These are phyloP conservation scores for Takifugu ocellatus DNA, from an alignment of 2,797 vertebrate species.

Conservation along the genomic window DNA sequence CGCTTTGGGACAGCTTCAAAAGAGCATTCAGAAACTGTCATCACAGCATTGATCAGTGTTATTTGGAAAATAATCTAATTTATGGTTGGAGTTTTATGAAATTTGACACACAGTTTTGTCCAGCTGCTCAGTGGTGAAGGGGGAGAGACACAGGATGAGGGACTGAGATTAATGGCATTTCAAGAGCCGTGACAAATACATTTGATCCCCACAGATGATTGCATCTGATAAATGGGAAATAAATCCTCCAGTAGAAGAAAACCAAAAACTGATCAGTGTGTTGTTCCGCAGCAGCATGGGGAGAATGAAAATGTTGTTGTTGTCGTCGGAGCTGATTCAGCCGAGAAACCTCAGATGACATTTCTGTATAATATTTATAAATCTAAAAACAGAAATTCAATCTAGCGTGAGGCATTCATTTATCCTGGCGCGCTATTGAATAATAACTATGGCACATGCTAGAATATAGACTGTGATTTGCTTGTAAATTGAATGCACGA, in stretches of 20 bases:
- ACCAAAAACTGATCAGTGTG: background rate
- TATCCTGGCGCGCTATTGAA: too few species aligned
- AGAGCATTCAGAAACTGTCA: background rate
- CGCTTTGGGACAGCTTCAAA: conserved; percentile 82
- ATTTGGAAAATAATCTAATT: background rate
- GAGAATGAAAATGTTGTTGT: too few species aligned
- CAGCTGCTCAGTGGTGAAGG: conserved; percentile 10
- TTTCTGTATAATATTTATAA: too few species aligned
- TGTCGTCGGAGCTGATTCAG: too few species aligned
- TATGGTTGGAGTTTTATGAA: conserved; percentile 4
- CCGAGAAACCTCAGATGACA: background rate
- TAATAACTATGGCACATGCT: too few species aligned
- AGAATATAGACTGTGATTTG: too few species aligned
- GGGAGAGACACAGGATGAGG: conserved; percentile 16
- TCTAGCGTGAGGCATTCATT: conserved; percentile 16
- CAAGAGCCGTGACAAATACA: conserved; percentile 15
- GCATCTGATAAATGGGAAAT: conserved; percentile 24
- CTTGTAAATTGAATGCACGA: too few species aligned
- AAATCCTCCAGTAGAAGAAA: conserved; percentile 12
- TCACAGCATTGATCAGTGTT: too few species aligned
- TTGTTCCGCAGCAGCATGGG: too few species aligned
- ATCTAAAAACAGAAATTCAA: conserved; percentile 26
- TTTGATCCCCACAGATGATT: conserved; percentile 12
- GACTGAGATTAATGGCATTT: conserved; percentile 19
- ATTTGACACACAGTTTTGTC: conserved; percentile 9